Evolutionary conservation across 2,113 vertebrate genomes (phyloP).

Genomic region (Cairina moschata): DNA sequence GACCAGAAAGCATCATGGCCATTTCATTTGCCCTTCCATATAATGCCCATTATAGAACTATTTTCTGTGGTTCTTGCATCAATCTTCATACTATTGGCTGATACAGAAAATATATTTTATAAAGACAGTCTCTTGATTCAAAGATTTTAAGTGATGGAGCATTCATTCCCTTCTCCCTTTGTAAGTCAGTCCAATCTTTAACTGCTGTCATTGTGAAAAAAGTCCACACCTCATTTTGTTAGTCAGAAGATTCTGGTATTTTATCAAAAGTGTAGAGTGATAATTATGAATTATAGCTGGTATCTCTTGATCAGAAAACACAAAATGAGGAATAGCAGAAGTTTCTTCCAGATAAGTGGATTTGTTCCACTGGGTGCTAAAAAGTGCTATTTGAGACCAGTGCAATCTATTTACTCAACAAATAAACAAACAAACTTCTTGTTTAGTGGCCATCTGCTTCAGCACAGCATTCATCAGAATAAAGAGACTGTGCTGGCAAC

Average conservation of each 20-base stretch:
- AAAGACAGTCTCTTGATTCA: not conserved
- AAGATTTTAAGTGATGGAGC: not conserved
- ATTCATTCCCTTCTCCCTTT: not conserved
- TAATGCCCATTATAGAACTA: not conserved
- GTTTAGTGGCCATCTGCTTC: slow-evolving; percentile 24
- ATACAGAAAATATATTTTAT: not conserved
- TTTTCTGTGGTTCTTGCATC: not conserved
- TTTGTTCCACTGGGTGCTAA: not conserved
- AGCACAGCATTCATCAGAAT: not conserved
- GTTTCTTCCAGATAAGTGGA: not conserved
- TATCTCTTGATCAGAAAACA: not conserved
- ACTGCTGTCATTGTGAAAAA: not conserved
- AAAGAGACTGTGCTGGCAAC: not conserved
- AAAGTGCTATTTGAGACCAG: not conserved
- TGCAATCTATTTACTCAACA: not conserved
- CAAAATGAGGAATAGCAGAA: not conserved
- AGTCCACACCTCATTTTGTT: not conserved
- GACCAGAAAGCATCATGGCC: not conserved
- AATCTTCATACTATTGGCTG: not conserved
- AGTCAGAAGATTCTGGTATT: not conserved
- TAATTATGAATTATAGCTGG: not conserved
- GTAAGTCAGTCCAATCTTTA: not conserved
- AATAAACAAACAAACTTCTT: not conserved
- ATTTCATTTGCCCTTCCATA: slow-evolving; percentile 18
- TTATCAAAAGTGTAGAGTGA: not conserved